phyloP scores from a whole-genome alignment of 2,113 vertebrate genomes.

The Zosterops borbonicus region DNA sequence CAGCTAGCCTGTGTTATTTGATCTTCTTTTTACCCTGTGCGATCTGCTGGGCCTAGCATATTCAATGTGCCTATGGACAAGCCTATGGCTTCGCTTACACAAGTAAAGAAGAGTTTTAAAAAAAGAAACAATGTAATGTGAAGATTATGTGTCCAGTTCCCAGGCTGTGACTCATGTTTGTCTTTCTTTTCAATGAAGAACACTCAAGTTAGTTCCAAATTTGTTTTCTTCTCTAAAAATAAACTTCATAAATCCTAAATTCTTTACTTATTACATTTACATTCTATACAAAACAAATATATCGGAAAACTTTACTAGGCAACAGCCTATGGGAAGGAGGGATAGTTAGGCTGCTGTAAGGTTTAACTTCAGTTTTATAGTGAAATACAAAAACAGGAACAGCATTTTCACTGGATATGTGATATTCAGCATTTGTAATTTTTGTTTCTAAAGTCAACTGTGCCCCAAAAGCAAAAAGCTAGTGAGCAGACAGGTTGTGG shows the following conservation, averaged over 20 bases:
- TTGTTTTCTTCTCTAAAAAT: slow-evolving; percentile 25
- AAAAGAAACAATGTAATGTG: neutral
- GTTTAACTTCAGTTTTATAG: neutral
- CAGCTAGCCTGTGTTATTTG: neutral
- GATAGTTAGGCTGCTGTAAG: neutral
- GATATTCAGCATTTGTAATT: neutral
- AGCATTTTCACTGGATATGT: neutral
- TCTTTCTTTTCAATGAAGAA: neutral
- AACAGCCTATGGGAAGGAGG: neutral
- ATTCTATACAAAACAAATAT: neutral
- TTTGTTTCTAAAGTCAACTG: neutral
- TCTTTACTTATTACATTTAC: neutral
- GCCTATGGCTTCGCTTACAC: neutral
- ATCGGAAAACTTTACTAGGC: neutral
- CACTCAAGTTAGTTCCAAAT: neutral
- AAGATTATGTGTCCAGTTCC: neutral
- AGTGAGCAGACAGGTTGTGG: neutral
- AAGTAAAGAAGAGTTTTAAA: neutral
- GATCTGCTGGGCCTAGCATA: neutral
- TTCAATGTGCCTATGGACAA: neutral
- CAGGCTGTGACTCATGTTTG: slow-evolving; percentile 2
- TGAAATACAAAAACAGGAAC: neutral
- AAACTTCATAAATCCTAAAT: neutral
- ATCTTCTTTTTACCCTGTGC: neutral
- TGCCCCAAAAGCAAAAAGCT: neutral